These are phyloP conservation scores for Tuberolachnus salignus DNA, from an alignment of 2,888 invertebrate genomes.

Conservation along the genomic window DNA sequence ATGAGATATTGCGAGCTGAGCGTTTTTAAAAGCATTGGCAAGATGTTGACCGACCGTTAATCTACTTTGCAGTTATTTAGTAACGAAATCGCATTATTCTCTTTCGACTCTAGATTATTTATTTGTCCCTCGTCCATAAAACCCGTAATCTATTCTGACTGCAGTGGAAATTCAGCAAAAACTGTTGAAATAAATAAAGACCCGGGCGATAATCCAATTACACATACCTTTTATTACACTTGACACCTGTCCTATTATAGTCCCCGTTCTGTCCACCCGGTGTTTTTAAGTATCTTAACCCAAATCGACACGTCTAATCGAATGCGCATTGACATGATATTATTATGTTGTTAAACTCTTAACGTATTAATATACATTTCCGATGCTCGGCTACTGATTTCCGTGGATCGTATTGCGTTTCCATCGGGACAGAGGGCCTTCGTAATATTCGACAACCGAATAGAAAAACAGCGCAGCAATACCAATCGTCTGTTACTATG, in stretches of 20 bases:
- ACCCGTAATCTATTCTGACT: constrained; percentile 23
- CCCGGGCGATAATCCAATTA: constrained; percentile 26
- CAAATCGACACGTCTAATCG: constrained; percentile 20
- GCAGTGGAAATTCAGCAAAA: neutral
- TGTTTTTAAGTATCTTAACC: neutral
- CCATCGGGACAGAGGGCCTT: too few relatives aligned
- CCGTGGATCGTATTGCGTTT: too few relatives aligned
- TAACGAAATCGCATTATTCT: constrained; percentile 1
- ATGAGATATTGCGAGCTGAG: too few relatives aligned
- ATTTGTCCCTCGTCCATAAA: neutral
- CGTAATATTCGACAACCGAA: too few relatives aligned
- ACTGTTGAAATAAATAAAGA: neutral
- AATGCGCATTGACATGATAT: constrained; percentile 4
- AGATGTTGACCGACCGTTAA: neutral
- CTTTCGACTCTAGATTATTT: constrained; percentile 7
- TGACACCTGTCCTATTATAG: constrained; percentile 29
- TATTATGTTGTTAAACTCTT: too few relatives aligned
- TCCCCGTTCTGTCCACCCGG: neutral
- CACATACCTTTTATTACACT: constrained; percentile 16
- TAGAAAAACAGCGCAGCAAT: too few relatives aligned
- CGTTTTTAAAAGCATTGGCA: neutral
- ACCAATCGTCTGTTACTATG: too few relatives aligned
- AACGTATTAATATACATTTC: too few relatives aligned
- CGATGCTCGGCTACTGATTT: too few relatives aligned
- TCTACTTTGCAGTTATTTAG: neutral